Evolutionary conservation across 2,888 invertebrate species (phyloP), one percentile per base, ranked within the genome.

Genomic region (Pristionchus fissidentatus): DNA sequence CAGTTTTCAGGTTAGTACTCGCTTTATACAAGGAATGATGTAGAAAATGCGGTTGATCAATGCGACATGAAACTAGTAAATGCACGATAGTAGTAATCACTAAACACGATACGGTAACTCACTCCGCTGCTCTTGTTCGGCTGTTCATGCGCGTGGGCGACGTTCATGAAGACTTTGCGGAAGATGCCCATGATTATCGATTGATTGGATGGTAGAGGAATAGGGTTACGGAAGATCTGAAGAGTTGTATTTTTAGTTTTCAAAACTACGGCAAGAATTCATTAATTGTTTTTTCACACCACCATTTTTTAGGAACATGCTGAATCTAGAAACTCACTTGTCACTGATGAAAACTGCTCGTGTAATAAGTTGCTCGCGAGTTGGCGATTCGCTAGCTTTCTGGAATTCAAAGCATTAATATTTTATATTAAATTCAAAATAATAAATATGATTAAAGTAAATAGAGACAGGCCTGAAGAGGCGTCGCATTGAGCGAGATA

Each of bases 181-280:
- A 89, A 88, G 66, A 89, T 73, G 85, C 88, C 89, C 89, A 89
- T 89, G 83, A n/a, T 60, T 79, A 32, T 79, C 41, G 38, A 57
- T 49, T 79, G 79, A 26, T n/a, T n/a, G n/a, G n/a, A n/a, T n/a
- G n/a, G n/a, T n/a, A n/a, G n/a, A n/a, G n/a, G n/a, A n/a, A n/a
- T n/a, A n/a, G n/a, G n/a, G n/a, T n/a, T n/a, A n/a, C n/a, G n/a
- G n/a, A n/a, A n/a, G n/a, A n/a, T n/a, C n/a, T n/a, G n/a, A n/a
- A n/a, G n/a, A n/a, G n/a, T n/a, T n/a, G n/a, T n/a, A n/a, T n/a
- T n/a, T n/a, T n/a, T n/a, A n/a, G n/a, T n/a, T n/a, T n/a, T n/a
- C n/a, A n/a, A n/a, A n/a, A n/a, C n/a, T n/a, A n/a, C n/a, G n/a
- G n/a, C n/a, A n/a, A n/a, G n/a, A n/a, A n/a, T n/a, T n/a, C n/a